Evolutionary conservation across 2,113 vertebrate genomes (phyloP).

Genomic region (Penelope pileata): DNA sequence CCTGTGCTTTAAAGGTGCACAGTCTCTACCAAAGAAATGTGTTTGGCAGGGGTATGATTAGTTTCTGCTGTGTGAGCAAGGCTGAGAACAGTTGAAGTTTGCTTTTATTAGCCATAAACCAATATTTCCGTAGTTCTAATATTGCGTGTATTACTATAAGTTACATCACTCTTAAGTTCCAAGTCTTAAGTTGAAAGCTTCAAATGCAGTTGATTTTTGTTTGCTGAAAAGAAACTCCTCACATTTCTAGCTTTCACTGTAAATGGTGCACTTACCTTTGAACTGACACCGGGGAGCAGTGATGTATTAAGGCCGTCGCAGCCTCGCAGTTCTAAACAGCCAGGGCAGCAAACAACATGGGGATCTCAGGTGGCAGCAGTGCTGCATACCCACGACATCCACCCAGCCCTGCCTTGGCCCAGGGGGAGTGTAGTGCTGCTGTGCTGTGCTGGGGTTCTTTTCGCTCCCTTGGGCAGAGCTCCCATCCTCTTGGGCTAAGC

Average conservation of each 20-base stretch:
- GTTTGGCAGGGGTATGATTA: not conserved
- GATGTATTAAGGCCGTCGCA: not conserved
- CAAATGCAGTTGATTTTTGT: not conserved
- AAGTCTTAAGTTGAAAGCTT: not conserved
- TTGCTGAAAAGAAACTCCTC: not conserved
- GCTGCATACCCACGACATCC: not conserved
- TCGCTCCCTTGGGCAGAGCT: not conserved
- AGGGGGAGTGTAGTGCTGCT: not conserved
- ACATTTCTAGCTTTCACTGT: not conserved
- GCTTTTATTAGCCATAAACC: not conserved
- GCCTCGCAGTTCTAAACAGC: not conserved
- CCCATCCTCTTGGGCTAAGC: fast-evolving
- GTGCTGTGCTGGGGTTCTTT: not conserved
- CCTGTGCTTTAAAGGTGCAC: not conserved
- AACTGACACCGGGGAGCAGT: not conserved
- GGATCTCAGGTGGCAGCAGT: not conserved
- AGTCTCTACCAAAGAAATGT: not conserved
- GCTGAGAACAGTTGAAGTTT: not conserved
- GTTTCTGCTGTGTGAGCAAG: not conserved
- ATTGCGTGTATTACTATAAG: not conserved
- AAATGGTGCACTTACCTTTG: not conserved
- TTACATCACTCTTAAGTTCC: not conserved
- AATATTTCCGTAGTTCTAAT: not conserved
- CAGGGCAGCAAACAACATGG: not conserved
- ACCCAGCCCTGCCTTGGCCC: too few relatives aligned